Evolutionary conservation across 2,888 invertebrate genomes (phyloP), one percentile per base, ranked within the genome.

Genomic region (Agonum fuliginosum): DNA sequence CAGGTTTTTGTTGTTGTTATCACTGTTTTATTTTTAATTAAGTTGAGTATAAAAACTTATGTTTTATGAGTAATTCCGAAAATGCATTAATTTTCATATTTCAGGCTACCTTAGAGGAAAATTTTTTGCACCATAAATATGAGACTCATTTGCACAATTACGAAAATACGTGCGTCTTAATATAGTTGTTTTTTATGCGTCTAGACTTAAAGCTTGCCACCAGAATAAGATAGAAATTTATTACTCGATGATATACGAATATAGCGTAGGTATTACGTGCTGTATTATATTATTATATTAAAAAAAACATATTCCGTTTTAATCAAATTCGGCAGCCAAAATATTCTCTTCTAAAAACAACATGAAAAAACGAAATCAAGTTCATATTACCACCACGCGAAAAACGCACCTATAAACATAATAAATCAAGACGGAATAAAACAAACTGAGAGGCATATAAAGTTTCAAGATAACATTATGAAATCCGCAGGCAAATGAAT

Each of bases 401-500:
- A 62, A 62, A 17, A 62, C 27, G 30, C 58, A 62, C 58, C 58
- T 30, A 62, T 62, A 62, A 27, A 62, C 58, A 30, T 62, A 30
- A 62, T 62, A 62, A 34, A 62, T 62, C 58, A 62, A 62, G 17
- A 17, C 14, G 14, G 30, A 62, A 62, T 62, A 62, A 62, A 62
- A 62, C 58, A 62, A 62, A 62, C 58, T 62, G 17, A 17, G 8
- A 1, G 54, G 54, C 58, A 62, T 62, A 62, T 62, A 62, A 62
- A 30, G 58, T 62, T 62, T 62, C 58, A 62, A 62, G 58, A 62
- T 62, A 14, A 30, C 58, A 46, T 62, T 62, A 62, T 62, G 58
- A 62, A 62, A 30, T 62, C 4, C 30, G 58, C 17, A 62, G 58
- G 30, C 58, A 62, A 62, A 62, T 62, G 27, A 30, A 62, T 34